A percentile compares a stretch with the other conserved stretches of the same genome.
Evolutionary conservation across 2,888 invertebrate genomes (phyloP).

Genomic region (Antitype chi): DNA sequence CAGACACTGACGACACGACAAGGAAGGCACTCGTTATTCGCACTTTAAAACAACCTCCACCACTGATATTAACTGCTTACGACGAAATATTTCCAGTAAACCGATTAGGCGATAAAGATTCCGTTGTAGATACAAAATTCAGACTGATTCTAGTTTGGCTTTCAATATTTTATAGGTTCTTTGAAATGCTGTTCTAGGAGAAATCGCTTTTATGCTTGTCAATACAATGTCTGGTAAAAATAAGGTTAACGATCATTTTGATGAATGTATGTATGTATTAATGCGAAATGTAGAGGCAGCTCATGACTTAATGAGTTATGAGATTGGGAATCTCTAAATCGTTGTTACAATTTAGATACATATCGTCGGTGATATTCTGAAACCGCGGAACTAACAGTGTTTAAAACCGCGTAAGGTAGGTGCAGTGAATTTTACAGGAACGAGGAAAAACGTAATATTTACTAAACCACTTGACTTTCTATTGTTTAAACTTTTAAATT

Average conservation of each 20-base stretch:
- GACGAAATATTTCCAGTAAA: constrained; percentile 15
- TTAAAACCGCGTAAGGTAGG: too few species aligned
- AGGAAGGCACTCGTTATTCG: constrained; percentile 86
- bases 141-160: neutral
- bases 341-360: constrained; percentile 18
- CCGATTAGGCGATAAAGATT: constrained; percentile 4
- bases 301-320: constrained; percentile 15
- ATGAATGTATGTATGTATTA: neutral
- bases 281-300: constrained; percentile 8
- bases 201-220: neutral
- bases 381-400: too few species aligned
- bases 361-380: too few species aligned
- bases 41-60: constrained; percentile 75
- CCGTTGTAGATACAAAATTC: neutral
- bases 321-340: constrained; percentile 13
- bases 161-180: constrained; percentile 1
- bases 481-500: too few species aligned
- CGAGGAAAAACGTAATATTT: too few species aligned
- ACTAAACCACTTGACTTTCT: too few species aligned
- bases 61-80: constrained; percentile 71
- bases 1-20: constrained; percentile 73
- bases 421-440: too few species aligned
- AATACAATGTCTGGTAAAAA: neutral
- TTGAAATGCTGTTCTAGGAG: neutral
- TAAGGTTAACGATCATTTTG: neutral